A percentile compares a stretch with the other conserved stretches of the same genome.
Evolutionary conservation across 2,888 invertebrate species (phyloP).

Genomic region (Drosophila diplacantha): DNA sequence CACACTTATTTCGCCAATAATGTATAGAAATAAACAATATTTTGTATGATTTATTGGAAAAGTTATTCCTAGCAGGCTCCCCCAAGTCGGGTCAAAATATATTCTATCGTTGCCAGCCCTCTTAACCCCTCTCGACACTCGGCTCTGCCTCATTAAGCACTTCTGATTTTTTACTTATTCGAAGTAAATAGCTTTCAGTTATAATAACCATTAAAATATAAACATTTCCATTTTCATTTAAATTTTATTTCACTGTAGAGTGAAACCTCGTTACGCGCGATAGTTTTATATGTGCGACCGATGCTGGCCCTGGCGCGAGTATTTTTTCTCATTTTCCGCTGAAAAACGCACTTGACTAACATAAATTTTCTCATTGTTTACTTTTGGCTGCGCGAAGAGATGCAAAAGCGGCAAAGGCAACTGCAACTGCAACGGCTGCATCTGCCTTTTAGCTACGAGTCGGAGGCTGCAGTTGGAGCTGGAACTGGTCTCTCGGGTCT

Average conservation of each 20-base stretch:
- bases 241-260: slow-evolving; percentile 16
- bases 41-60: background rate
- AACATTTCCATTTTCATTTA: background rate
- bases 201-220: background rate
- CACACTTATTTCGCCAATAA: background rate
- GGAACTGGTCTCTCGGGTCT: slow-evolving; percentile 49
- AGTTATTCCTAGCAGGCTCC: background rate
- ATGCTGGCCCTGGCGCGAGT: slow-evolving; percentile 31
- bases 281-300: slow-evolving; percentile 44
- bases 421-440: slow-evolving; percentile 37
- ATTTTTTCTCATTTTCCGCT: slow-evolving; percentile 67
- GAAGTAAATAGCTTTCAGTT: background rate
- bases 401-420: slow-evolving; percentile 28
- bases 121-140: background rate
- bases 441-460: slow-evolving; percentile 43
- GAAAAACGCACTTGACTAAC: slow-evolving; percentile 71
- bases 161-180: background rate
- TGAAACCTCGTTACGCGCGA: slow-evolving; percentile 59
- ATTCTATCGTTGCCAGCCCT: background rate
- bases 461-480: slow-evolving; percentile 15
- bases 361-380: slow-evolving; percentile 71
- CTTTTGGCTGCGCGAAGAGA: slow-evolving; percentile 36
- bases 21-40: background rate
- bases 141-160: background rate
- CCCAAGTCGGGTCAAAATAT: background rate